A percentile compares a stretch with the other conserved stretches of the same genome.
These are phyloP conservation scores for Columba janthina DNA, from an alignment of 2,113 vertebrate genomes.

Conservation along the genomic window DNA sequence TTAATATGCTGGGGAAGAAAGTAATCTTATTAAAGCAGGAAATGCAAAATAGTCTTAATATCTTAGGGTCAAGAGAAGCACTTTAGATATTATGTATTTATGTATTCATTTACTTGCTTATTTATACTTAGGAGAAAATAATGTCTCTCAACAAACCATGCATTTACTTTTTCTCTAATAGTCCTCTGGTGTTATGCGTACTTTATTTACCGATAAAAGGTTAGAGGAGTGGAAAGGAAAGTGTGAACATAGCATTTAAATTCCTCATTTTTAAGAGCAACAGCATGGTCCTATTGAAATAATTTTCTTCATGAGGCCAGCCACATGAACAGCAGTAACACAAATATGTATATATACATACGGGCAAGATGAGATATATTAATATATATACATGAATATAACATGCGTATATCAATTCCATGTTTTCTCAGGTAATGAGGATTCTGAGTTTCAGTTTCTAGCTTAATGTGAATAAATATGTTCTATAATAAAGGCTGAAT, in stretches of 20 bases:
- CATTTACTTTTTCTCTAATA: neutral
- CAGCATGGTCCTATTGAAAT: neutral
- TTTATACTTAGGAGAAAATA: neutral
- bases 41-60: neutral
- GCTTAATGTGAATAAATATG: neutral
- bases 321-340: no score
- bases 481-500: neutral
- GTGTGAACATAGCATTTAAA: neutral
- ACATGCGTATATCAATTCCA: accelerated
- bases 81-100: neutral
- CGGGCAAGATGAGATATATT: neutral
- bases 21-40: neutral
- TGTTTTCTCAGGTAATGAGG: neutral
- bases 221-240: neutral
- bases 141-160: neutral
- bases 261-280: neutral
- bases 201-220: neutral
- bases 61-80: neutral
- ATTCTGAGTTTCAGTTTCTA: neutral
- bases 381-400: accelerated
- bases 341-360: no score
- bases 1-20: neutral
- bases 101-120: neutral
- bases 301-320: neutral
- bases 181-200: neutral